Conservation (phyloP, 2,888 invertebrate genomes). For the Neoascia interrupta region DNA sequence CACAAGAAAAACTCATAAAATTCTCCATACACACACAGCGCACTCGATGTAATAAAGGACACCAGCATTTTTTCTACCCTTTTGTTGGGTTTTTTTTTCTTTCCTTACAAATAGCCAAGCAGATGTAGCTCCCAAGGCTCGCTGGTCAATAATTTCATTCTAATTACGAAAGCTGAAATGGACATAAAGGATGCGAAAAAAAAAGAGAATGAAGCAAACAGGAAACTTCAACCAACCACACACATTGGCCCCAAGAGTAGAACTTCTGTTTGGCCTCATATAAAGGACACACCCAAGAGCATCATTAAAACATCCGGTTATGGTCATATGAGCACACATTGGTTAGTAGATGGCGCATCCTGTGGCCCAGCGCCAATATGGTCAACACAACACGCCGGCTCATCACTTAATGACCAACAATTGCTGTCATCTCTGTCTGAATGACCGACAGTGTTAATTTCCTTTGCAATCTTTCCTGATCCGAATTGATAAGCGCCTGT, state of each 20-base stretch:
- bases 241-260: conserved; percentile 20
- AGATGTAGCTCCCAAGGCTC: conserved; percentile 52
- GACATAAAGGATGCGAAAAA: conserved; percentile 1
- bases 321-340: conserved; percentile 47
- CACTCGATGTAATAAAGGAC: conserved; percentile 53
- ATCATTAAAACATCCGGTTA: conserved; percentile 64
- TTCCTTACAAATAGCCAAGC: conserved; percentile 23
- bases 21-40: conserved; percentile 36
- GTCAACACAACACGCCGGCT: conserved; percentile 32
- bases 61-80: neutral
- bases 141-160: conserved; percentile 63
- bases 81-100: conserved; percentile 1
- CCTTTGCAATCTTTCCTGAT: conserved; percentile 50
- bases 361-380: conserved; percentile 43
- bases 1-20: conserved; percentile 63
- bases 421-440: conserved; percentile 17
- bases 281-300: conserved; percentile 64
- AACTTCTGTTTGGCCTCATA: conserved; percentile 32
- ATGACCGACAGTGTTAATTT: conserved; percentile 58
- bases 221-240: conserved; percentile 29
- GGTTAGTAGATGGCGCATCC: conserved; percentile 46
- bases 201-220: conserved; percentile 1
- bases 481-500: conserved; percentile 46
- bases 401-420: conserved; percentile 66
- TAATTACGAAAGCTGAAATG: conserved; percentile 59